Base-by-base conservation (phyloP, 1,140 invertebrate genomes). In the Yoshiicerus persimilis region DNA sequence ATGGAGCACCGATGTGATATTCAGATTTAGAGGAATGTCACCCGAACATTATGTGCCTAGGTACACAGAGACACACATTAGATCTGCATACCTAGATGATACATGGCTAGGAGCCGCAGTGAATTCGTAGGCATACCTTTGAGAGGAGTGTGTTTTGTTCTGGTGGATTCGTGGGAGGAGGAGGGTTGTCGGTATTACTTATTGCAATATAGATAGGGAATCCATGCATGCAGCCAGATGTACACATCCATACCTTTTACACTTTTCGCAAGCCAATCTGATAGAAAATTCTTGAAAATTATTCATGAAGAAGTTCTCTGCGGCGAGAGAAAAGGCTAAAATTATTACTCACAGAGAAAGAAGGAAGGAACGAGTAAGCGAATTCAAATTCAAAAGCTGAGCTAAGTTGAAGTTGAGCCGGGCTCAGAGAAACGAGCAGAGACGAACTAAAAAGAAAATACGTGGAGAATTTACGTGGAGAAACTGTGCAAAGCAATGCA, bases 211-310 rank as follows among this genome's bases (percentile, higher is more conserved):
- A 27, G 16, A 30, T 66, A 25, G 13, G 27, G 64, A 66, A 66
- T 66, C 64, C 25, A 70, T 56, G 47, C 20, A 70, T 30, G 25
- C 25, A 70, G n/a, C 25, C 64, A 8, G 8, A 27, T 30, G 13
- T 30, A 16, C 66, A 70, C 30, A 66, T 25, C 27, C 70, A 80
- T 80, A 80, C 75, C 34, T 80, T 56, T 80, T 36, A 80, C 75
- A 80, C 32, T 34, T 80, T 36, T 80, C 13, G 30, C 75, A 34
- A 80, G 20, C 75, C 32, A 80, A 80, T 80, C 75, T 80, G 75
- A 80, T 80, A 80, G 75, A 80, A 80, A 80, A 80, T 80, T 80
- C 75, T 80, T 80, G 75, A 80, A 80, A 80, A 80, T 80, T 80
- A 80, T 80, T 80, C 75, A 80, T 80, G 75, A 80, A 80, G 75